Evolutionary conservation across 2,888 invertebrate genomes (phyloP).

Genomic region (Chaetogeoica ovagalla): DNA sequence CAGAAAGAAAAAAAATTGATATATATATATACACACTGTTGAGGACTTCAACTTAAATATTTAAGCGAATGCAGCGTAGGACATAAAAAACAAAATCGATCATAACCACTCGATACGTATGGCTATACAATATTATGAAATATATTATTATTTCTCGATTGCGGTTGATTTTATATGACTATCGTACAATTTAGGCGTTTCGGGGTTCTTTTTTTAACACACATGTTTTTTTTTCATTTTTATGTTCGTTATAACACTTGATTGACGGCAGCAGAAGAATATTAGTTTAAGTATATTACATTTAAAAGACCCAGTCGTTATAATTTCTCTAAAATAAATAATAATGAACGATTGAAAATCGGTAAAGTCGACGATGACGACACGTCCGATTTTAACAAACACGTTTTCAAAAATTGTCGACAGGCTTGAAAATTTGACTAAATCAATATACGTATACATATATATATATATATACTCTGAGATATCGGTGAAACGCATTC

Average conservation of each 20-base stretch:
- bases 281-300: no score
- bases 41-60: no score
- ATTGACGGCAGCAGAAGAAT: not conserved
- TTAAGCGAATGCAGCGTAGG: not conserved
- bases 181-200: not conserved
- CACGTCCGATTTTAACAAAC: not conserved
- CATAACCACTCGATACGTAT: constrained; percentile 2
- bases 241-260: not conserved
- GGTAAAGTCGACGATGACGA: not conserved
- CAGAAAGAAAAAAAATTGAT: no score
- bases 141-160: not conserved
- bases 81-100: not conserved
- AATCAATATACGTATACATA: no score
- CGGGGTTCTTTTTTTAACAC: not conserved
- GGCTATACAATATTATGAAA: no score
- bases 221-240: not conserved
- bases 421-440: no score
- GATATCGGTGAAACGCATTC: no score
- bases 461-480: no score
- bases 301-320: no score
- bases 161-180: not conserved
- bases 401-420: no score
- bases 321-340: not conserved
- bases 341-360: not conserved
- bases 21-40: no score